A percentile compares a stretch with the other conserved stretches of the same genome.
These are phyloP conservation scores for Montipora cactus DNA, from an alignment of 64 coral and sea anemone genomes.

Conservation along the genomic window DNA sequence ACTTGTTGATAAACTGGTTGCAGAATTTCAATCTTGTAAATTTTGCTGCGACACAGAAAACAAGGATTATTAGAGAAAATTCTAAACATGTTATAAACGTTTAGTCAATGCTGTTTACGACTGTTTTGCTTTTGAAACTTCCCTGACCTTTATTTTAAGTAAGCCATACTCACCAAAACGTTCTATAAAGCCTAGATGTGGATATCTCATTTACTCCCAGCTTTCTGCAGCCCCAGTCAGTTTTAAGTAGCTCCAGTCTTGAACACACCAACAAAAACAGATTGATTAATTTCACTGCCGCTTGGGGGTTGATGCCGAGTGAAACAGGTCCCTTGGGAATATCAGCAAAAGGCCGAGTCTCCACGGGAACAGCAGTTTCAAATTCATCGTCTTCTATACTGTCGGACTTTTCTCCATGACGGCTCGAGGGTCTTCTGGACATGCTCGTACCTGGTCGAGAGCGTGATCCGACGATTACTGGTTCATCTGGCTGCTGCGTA, in stretches of 20 bases:
- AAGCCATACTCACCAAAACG: constrained; percentile 68
- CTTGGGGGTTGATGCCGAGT: constrained; percentile 81
- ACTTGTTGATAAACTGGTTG: constrained; percentile 96
- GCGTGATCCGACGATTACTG: constrained; percentile 48
- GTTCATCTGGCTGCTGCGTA: constrained; percentile 68
- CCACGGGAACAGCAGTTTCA: not conserved
- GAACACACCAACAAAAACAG: constrained; percentile 92
- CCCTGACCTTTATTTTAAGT: not conserved
- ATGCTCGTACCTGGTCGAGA: constrained; percentile 86
- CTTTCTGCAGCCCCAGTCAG: constrained; percentile 92
- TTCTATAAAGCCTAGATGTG: constrained; percentile 84
- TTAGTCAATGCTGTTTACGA: too few species aligned
- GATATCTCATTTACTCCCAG: constrained; percentile 83
- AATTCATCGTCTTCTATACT: constrained; percentile 12
- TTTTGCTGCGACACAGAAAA: constrained; percentile 73
- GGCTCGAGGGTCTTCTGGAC: constrained; percentile 71
- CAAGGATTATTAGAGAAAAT: not conserved
- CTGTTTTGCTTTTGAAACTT: not conserved
- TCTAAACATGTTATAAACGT: not conserved
- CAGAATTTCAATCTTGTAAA: constrained; percentile 94
- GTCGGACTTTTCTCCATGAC: constrained; percentile 43
- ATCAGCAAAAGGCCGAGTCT: constrained; percentile 34
- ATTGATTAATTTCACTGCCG: constrained; percentile 86
- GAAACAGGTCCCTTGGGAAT: constrained; percentile 92
- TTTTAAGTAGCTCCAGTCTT: constrained; percentile 87